Percentiles rank a stretch among this genome's conserved stretches.
These are phyloP conservation scores for Trididemnum nubilum DNA, from an alignment of 23 tunicate species.

Conservation along the genomic window DNA sequence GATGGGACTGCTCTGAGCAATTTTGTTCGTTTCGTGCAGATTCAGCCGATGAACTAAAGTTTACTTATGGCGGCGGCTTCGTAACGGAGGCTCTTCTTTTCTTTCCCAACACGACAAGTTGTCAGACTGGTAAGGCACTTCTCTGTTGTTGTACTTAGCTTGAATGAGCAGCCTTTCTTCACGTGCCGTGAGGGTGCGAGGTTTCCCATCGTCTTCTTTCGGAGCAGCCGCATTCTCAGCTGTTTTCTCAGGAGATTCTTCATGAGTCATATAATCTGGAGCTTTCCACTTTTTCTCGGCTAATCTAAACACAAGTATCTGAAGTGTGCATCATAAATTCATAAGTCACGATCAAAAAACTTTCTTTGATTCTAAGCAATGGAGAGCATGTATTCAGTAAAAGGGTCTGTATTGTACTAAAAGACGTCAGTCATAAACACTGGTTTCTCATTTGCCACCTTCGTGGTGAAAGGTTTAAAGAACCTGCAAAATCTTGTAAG, in stretches of 20 bases:
- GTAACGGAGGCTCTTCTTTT: constrained; percentile 54
- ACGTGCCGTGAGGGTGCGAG: constrained; percentile 42
- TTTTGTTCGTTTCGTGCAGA: too few relatives aligned
- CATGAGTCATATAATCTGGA: constrained; percentile 68
- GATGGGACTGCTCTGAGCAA: too few relatives aligned
- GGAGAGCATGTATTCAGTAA: background rate
- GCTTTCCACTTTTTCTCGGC: constrained; percentile 53
- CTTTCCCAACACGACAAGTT: constrained; percentile 65
- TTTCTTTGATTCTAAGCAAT: too few relatives aligned
- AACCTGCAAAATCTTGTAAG: too few relatives aligned
- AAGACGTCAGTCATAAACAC: too few relatives aligned
- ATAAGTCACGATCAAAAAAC: too few relatives aligned
- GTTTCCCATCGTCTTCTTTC: constrained; percentile 10
- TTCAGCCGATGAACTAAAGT: too few relatives aligned
- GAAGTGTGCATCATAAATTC: too few relatives aligned
- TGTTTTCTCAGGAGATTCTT: background rate
- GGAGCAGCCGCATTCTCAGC: background rate
- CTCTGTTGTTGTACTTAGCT: constrained; percentile 58
- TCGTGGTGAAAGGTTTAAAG: too few relatives aligned
- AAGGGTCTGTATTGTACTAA: too few relatives aligned
- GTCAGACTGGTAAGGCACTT: constrained; percentile 59
- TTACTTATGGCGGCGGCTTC: constrained; percentile 64
- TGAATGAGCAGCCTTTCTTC: constrained; percentile 63
- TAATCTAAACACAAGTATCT: constrained; percentile 32
- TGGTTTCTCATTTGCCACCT: too few relatives aligned